Evolutionary conservation across 2,888 invertebrate species (phyloP), one percentile per base, ranked within the genome.

Genomic region (Ethmia dodecea): DNA sequence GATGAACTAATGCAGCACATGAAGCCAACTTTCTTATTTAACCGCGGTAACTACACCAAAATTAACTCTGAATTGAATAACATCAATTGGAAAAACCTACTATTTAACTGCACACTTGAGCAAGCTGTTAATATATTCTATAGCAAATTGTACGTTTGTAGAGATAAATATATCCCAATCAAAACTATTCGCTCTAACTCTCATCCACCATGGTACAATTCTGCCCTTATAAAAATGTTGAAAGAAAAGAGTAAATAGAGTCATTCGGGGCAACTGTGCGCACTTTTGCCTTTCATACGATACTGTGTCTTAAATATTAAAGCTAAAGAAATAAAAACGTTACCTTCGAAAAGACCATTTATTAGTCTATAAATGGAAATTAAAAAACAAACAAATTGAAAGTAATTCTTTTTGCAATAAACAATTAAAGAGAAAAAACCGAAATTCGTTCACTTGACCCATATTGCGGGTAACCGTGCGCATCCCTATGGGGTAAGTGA

Each of bases 131-230:
- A 10, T 8, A 20, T 12, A 2, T 39, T 45, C n/a, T 45, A 45
- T 31, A 16, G 20, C 5, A 36, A 12, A 5, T 12, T 42, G 5
- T 31, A 38, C 9, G 25, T 26, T 2, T 3, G 29, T 1, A 33
- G 40, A 13, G 29, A 38, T 25, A 29, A 27, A 10, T 26, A 33
- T 26, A 33, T 39, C 11, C 38, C 38, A 3, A 4, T 16, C 1
- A 45, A 39, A 43, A 1, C 30, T 3, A 20, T 35, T 2, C 9
- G 1, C 5, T 11, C 25, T 3, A 31, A 10, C 12, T 16, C 13
- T 5, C 32, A 39, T 18, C 44, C 47, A 2, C 33, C 35, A 3
- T 52, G 50, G 50, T 47, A 43, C 14, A 47, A 25, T n/a, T 16
- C 39, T 2, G 31, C 45, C 2, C 16, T 52, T 10, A 46, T 38